Base-by-base conservation (phyloP, 1,140 invertebrate genomes). In the Scaptomyza graminum region DNA sequence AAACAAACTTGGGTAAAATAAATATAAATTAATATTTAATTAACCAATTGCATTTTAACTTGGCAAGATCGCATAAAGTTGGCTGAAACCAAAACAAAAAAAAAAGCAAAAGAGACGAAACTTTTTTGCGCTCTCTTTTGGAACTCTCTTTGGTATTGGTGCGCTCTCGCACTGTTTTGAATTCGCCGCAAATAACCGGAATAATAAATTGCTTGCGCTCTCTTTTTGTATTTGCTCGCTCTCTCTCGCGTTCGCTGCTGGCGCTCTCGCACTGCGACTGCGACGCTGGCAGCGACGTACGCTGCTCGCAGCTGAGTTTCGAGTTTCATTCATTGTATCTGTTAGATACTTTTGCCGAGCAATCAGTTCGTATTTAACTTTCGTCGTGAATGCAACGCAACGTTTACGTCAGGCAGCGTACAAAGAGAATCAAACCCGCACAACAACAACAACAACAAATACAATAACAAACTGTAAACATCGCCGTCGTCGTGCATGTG, bases 241-340 rank as follows among this genome's bases (percentile, higher is more conserved):
- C 67, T 60, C 56, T 55, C 55, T 41, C 55, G n/a, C n/a, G n/a
- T n/a, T n/a, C n/a, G 46, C 61, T 18, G 31, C 49, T 22, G 34
- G 61, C 31, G 7, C 16, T 15, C 47, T 46, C 13, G 13, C 18
- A 3, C 54, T 41, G 34, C 78, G 74, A 31, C 64, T 37, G 8
- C 41, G 37, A 15, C 72, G 74, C n/a, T 31, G 50, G 39, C 74
- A 43, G 63, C 67, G 37, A 55, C 63, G 60, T 34, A 5, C 0
- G 50, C 74, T 50, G 59, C 13, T 37, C 43, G 31, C 22, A n/a
- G 62, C 44, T 64, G 59, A 43, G 79, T 79, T 74, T 88, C 66
- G 83, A 82, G 83, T 88, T 88, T 88, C 83, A 88, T 88, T 88
- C 83, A 87, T 80, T 77, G 78, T 72, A 74, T 66, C 64, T 65